A percentile compares a stretch with the other conserved stretches of the same genome.
phyloP scores from a whole-genome alignment of 2,888 invertebrate species.

The Cyaniris semiargus region DNA sequence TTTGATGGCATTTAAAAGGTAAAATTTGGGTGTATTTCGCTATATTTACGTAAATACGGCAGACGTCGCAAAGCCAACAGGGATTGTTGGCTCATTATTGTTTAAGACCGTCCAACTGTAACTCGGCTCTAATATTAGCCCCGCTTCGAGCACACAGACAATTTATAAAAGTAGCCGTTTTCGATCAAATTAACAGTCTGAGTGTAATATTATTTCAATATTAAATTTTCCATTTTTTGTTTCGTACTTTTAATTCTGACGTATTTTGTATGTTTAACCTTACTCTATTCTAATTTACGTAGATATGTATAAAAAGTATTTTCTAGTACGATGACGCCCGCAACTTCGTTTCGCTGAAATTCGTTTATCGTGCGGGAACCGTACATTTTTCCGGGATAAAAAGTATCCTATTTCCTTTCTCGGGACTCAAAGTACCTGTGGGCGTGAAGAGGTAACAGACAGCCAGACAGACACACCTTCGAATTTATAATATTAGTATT shows the following conservation, averaged over 20 bases:
- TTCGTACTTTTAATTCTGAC: neutral
- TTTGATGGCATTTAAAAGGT: conserved; percentile 31
- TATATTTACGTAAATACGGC: conserved; percentile 31
- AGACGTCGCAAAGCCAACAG: conserved; percentile 47
- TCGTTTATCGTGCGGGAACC: too few relatives aligned
- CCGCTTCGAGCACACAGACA: conserved; percentile 40
- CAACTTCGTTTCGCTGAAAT: too few relatives aligned
- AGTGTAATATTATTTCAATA: neutral
- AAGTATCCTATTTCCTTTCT: too few relatives aligned
- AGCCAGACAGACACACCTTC: too few relatives aligned
- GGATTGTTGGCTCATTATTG: conserved; percentile 64
- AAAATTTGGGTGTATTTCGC: conserved; percentile 25
- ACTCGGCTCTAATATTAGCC: conserved; percentile 54
- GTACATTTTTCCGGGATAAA: too few relatives aligned
- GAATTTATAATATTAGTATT: too few relatives aligned
- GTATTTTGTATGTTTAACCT: neutral
- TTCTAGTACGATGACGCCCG: too few relatives aligned
- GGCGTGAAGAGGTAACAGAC: too few relatives aligned
- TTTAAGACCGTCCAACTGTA: conserved; percentile 52
- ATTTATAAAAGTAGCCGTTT: conserved; percentile 31
- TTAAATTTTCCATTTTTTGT: neutral
- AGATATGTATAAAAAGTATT: too few relatives aligned
- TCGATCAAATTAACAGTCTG: conserved; percentile 28
- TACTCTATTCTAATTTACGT: neutral
- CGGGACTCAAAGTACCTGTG: too few relatives aligned